Evolutionary conservation across 2,888 invertebrate species (phyloP).

Genomic region (Tenthredo mesomela): DNA sequence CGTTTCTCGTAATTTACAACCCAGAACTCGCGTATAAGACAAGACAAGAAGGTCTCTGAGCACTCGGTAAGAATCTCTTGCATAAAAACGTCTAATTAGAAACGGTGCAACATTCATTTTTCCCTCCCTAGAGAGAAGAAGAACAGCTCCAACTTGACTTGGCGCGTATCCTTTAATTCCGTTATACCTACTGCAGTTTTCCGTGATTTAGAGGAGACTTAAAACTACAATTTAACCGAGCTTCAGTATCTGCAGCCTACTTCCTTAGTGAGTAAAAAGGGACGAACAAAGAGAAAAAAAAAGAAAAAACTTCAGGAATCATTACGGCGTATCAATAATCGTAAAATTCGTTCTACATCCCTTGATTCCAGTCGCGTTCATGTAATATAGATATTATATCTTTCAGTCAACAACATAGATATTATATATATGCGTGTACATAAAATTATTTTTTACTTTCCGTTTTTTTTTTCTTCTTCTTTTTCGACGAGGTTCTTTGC

Average conservation of each 20-base stretch:
- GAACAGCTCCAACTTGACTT: background rate
- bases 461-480: background rate
- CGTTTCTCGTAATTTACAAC: background rate
- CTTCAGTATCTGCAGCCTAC: background rate
- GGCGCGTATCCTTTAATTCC: conserved; percentile 21
- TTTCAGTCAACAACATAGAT: no score
- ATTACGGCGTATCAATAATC: background rate
- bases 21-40: background rate
- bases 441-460: background rate
- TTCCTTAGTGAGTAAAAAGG: background rate
- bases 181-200: conserved; percentile 10
- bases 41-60: background rate
- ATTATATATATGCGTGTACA: no score
- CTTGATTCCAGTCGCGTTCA: background rate
- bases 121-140: background rate
- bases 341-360: background rate
- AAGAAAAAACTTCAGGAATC: background rate
- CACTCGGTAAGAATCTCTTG: conserved; percentile 45
- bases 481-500: background rate
- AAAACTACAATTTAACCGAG: conserved; percentile 11
- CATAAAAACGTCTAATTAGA: conserved; percentile 72
- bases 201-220: conserved; percentile 5
- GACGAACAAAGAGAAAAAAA: background rate
- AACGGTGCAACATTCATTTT: conserved; percentile 71
- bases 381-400: no score